Base-by-base conservation (phyloP, 2,888 invertebrate genomes). In the Diloba caeruleocephala region DNA sequence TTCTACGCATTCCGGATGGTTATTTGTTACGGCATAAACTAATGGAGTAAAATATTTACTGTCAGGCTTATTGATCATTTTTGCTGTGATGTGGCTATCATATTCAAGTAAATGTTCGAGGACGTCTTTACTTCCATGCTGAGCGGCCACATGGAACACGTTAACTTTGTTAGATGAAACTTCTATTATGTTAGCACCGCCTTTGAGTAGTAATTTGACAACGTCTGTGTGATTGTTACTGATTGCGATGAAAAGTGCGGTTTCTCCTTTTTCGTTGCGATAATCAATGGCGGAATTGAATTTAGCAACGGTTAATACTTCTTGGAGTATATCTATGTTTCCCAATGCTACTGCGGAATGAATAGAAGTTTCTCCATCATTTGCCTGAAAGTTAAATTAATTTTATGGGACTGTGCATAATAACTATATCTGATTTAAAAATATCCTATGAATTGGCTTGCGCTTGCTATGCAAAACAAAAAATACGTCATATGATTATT, bases 101-200 rank as follows among this genome's bases (percentile, higher is more conserved):
- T 88, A 66, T 73, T 84, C 82, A 10, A 95, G 71, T 26, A 95
- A 81, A 21, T 87, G 76, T 65, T 90, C 85, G 6, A 95, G 86
- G 57, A 94, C 91, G 10, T 92, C 88, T 12, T 82, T 68, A 50
- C 89, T 84, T 1, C 94, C 94, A 52, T 84, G 76, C 73, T 89
- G 90, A 42, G 78, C 72, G 14, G 77, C 71, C 14, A 65, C 43
- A 79, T 15, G 74, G 89, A 95, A 79, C 28, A 95, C 89, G 4
- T 94, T 94, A 10, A 78, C 67, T 32, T 80, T 71, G 9, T 79
- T 71, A 5, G 81, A 74, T 8, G 89, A 89, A 8, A 87, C 88
- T 56, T 83, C 81, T 19, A 86, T 72, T n/a, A 94, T 78, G 53
- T 76, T 69, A 0, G 90, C 91, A 6, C 89, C 90, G 45, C 84